Evolutionary conservation across 92 coral and sea anemone species (phyloP), one percentile per base, ranked within the genome.

Genomic region (Palythoa grandiflora): DNA sequence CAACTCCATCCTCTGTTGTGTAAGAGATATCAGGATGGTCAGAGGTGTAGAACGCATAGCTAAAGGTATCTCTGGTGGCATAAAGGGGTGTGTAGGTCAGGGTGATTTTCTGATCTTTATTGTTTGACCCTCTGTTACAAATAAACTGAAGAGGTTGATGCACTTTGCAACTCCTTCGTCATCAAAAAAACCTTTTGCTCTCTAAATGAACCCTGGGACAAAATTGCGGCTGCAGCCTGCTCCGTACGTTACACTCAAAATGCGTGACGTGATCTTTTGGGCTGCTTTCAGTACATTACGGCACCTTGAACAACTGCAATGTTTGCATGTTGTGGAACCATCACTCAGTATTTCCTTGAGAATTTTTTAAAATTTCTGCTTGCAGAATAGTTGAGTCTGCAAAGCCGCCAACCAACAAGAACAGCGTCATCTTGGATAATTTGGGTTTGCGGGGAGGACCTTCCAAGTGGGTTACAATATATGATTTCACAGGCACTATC

Each of bases 351-450:
- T 47, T 73, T 73, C 21, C 10, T 47, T 36, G 78, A 38, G n/a
- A 73, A 71, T 4, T 70, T 63, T 19, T 68, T 48, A 48, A 68
- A 3, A 68, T 19, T 40, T 40, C 87, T 10, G 71, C 16, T 40
- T 83, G 87, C 39, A 68, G 44, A 17, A 83, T 61, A 20, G 44
- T 61, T 9, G 78, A 73, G 78, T 40, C 78, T 14, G 78, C n/a
- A 73, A 73, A 73, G 5, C 78, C 78, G 40, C 87, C 88, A 15
- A 84, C 88, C 14, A 84, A 61, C 19, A 84, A 52, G 53, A 84
- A 52, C 53, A 77, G 61, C 37, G 50, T 16, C 71, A 72, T 73
- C 10, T 51, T 84, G 76, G 88, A 52, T 3, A 72, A 19, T 7
- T 38, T 51, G n/a, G 80, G 71, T 13, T 71, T 35, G 51, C 51